Conservation (phyloP, 1,140 invertebrate genomes). For the Zaprionus gabonicus region DNA sequence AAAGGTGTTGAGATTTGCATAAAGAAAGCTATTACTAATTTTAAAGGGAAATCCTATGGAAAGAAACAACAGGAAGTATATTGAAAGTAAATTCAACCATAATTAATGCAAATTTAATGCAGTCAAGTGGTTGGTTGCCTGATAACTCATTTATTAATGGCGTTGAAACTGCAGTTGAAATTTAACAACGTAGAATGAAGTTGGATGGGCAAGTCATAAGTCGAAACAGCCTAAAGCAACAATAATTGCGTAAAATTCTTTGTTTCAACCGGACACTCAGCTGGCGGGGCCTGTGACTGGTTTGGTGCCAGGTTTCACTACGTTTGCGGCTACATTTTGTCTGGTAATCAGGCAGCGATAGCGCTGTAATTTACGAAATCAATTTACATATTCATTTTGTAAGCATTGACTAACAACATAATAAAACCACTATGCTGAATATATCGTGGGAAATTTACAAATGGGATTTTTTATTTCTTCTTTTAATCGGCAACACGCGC, state of each 20-base stretch:
- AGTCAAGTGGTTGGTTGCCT: slow-evolving; percentile 32
- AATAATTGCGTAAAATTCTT: slow-evolving; percentile 62
- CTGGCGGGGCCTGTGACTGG: slow-evolving; percentile 51
- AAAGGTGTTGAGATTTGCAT: slow-evolving; percentile 47
- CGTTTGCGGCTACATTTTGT: slow-evolving; percentile 30
- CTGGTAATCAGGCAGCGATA: slow-evolving; percentile 20
- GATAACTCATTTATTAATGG: slow-evolving; percentile 69
- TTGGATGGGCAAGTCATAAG: slow-evolving; percentile 41
- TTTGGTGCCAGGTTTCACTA: slow-evolving; percentile 31
- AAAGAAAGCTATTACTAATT: slow-evolving; percentile 56
- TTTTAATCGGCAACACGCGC: slow-evolving; percentile 74
- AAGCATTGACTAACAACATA: slow-evolving; percentile 13
- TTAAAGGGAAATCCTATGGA: slow-evolving; percentile 50
- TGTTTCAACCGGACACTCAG: slow-evolving; percentile 72
- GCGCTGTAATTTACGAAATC: slow-evolving; percentile 7
- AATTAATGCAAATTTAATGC: slow-evolving; percentile 78
- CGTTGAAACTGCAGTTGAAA: slow-evolving; percentile 70
- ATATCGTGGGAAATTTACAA: slow-evolving; percentile 69
- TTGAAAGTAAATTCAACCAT: slow-evolving; percentile 51
- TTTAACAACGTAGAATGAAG: slow-evolving; percentile 66
- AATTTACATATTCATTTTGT: slow-evolving; percentile 30
- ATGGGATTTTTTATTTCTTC: slow-evolving; percentile 53
- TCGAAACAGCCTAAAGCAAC: slow-evolving; percentile 33
- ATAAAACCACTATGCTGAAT: slow-evolving; percentile 23
- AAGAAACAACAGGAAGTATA: slow-evolving; percentile 73